Percentiles rank a stretch among this genome's conserved stretches.
These are phyloP conservation scores for Malachius bipustulatus DNA, from an alignment of 2,888 invertebrate species.

Conservation along the genomic window DNA sequence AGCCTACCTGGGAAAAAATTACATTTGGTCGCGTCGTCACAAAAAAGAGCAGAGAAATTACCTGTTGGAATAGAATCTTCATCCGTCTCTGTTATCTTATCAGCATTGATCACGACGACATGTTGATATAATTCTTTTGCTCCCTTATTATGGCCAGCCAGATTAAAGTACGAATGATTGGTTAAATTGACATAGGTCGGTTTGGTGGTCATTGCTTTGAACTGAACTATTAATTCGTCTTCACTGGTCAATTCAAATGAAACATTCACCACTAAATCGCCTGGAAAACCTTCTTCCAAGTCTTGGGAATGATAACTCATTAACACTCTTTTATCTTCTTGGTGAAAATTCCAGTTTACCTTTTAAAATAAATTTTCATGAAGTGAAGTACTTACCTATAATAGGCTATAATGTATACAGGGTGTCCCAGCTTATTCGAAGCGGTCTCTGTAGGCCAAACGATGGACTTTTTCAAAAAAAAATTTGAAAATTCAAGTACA, in stretches of 20 bases:
- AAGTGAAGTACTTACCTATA: too few species aligned
- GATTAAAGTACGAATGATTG: constrained; percentile 83
- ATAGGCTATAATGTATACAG: too few species aligned
- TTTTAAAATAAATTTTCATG: constrained; percentile 21
- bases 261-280: constrained; percentile 59
- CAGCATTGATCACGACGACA: constrained; percentile 59
- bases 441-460: too few species aligned
- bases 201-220: constrained; percentile 62
- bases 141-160: constrained; percentile 77
- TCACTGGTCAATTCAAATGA: constrained; percentile 59
- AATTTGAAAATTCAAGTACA: too few species aligned
- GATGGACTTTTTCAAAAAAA: too few species aligned
- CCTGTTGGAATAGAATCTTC: constrained; percentile 63
- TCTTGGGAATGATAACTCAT: constrained; percentile 67
- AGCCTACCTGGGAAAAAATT: constrained; percentile 49
- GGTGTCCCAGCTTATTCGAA: too few species aligned
- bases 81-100: constrained; percentile 61
- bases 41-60: constrained; percentile 18
- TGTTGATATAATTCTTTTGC: constrained; percentile 54
- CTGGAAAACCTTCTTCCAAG: constrained; percentile 83
- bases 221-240: constrained; percentile 63
- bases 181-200: constrained; percentile 79
- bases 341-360: constrained; percentile 57
- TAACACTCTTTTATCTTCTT: constrained; percentile 49
- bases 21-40: too few species aligned